A percentile compares a stretch with the other conserved stretches of the same genome.
Conservation (phyloP, 2,888 invertebrate species). For the Campopleginae sp. region DNA sequence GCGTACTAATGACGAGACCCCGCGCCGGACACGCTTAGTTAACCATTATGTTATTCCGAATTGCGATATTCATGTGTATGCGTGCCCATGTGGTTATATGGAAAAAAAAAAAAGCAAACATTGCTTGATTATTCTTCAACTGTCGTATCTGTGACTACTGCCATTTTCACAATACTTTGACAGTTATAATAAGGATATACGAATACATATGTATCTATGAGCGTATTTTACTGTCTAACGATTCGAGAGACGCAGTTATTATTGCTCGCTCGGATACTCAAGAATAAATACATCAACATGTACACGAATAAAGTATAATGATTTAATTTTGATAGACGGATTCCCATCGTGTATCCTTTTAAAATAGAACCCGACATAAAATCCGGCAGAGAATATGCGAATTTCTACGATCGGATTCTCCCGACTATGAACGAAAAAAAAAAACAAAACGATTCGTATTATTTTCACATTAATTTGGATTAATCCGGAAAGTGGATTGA, state of each 20-base stretch:
- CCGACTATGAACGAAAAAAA: not conserved
- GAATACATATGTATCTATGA: not conserved
- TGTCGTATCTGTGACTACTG: slow-evolving; percentile 45
- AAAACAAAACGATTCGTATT: not conserved
- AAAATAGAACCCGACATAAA: slow-evolving; percentile 4
- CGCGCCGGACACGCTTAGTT: slow-evolving; percentile 78
- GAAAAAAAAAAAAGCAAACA: slow-evolving; percentile 26
- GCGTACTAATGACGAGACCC: slow-evolving; percentile 77
- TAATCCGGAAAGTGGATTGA: not conserved
- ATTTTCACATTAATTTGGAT: not conserved
- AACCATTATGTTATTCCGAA: slow-evolving; percentile 73
- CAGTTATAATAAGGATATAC: slow-evolving; percentile 39
- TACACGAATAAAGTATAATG: not conserved
- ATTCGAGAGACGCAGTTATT: slow-evolving; percentile 41
- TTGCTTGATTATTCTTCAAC: slow-evolving; percentile 49
- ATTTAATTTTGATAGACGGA: slow-evolving; percentile 36
- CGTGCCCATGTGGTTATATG: not conserved
- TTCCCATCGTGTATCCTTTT: slow-evolving; percentile 24
- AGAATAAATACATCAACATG: slow-evolving; percentile 24
- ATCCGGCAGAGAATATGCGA: not conserved
- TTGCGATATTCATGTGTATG: slow-evolving; percentile 33
- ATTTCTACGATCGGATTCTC: not conserved
- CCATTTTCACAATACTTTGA: slow-evolving; percentile 35
- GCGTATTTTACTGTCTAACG: slow-evolving; percentile 43
- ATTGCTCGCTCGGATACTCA: slow-evolving; percentile 32